These are phyloP conservation scores for Urophycis tenuis DNA, from an alignment of 2,797 vertebrate species.

Conservation along the genomic window DNA sequence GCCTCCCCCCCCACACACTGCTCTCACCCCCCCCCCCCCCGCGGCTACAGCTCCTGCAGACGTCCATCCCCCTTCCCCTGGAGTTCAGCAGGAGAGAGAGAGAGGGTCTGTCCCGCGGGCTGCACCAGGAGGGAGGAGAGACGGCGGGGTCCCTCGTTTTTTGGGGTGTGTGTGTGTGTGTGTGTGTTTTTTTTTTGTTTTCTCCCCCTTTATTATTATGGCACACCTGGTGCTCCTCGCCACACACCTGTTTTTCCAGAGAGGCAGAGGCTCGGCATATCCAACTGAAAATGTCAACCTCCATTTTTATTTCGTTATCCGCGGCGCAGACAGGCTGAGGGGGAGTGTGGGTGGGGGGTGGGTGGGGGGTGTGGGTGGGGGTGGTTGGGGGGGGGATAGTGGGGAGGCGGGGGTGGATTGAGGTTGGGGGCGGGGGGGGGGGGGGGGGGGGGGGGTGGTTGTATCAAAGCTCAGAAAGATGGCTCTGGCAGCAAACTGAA, in stretches of 20 bases:
- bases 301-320: slow-evolving; percentile 1
- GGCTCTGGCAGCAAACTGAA: background rate
- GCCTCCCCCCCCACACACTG: background rate
- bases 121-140: background rate
- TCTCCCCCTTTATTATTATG: background rate
- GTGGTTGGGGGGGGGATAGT: slow-evolving; percentile 2
- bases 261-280: slow-evolving; percentile 10
- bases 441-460: background rate
- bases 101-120: background rate
- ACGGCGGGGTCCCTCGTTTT: background rate
- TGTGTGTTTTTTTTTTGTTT: background rate
- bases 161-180: background rate
- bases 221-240: background rate
- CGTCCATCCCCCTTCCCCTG: background rate
- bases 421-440: background rate
- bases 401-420: background rate
- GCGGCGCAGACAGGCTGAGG: background rate
- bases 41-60: background rate
- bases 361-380: background rate
- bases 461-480: background rate
- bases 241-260: slow-evolving; percentile 25
- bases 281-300: slow-evolving; percentile 27
- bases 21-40: background rate
- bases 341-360: background rate
- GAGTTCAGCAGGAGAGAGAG: background rate